Base-by-base conservation (phyloP, 2,797 vertebrate species). In the Chaunax sp. region DNA sequence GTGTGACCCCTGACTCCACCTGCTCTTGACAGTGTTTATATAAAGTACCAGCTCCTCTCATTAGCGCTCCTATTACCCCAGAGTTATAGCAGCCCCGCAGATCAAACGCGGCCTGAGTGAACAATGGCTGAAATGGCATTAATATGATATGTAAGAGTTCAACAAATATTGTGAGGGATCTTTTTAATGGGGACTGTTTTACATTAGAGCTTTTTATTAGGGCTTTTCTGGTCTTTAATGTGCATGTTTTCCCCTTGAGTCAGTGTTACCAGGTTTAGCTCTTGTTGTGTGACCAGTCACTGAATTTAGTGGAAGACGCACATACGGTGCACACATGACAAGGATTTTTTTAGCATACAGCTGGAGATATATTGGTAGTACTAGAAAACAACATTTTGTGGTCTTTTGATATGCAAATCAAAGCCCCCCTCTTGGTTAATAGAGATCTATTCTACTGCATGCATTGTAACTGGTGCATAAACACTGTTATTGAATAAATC, bases 151-250 rank as follows among this genome's bases (percentile, higher is more conserved):
- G 87, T 90, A 90, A 89, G 87, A 90, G 86, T 90, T 88, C 84
- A 92, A 89, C 84, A 82, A 89, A 90, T 91, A 90, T 90, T 78
- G 77, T 70, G 79, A 80, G 63, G 66, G 78, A 84, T 78, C 70
- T 56, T 90, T 93, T 94, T 93, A 90, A 94, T 90, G 86, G 69
- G 75, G 82, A 84, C 90, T 93, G 93, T 91, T 94, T 93, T 76
- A 73, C 77, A 90, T 92, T 92, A 91, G 66, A 72, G 72, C 52
- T 92, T 73, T 93, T 92, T 93, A 92, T 90, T 85, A 61, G 80
- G 87, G 85, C 84, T 89, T 92, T 90, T 92, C 87, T 91, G 80
- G 53, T 87, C 90, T 93, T 87, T 89, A 89, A 90, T 89, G 87
- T 82, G 90, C 85, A 73, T 89, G 90, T 92, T 92, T 92, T 86